Evolutionary conservation across 1,140 invertebrate genomes (phyloP).

Genomic region (Dufourea novaeangliae): DNA sequence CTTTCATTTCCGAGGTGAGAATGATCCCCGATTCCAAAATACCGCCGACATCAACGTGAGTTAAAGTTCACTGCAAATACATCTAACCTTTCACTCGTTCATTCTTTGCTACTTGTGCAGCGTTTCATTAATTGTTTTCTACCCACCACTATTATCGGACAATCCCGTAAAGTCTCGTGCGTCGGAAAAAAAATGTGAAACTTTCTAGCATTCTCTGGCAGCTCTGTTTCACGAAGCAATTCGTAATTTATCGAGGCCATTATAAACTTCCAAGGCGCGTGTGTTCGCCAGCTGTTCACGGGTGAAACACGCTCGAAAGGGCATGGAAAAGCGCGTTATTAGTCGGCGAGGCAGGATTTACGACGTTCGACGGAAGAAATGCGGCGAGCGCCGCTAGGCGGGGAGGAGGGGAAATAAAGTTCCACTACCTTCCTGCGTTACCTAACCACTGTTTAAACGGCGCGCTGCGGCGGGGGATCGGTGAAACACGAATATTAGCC

Average conservation of each 20-base stretch:
- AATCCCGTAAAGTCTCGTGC: too few species aligned
- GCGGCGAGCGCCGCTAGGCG: background rate
- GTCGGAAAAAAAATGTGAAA: background rate
- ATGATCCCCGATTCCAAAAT: background rate
- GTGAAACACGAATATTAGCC: constrained; percentile 41
- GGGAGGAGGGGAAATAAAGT: background rate
- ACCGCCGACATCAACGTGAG: background rate
- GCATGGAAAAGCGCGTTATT: constrained; percentile 15
- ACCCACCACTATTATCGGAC: too few species aligned
- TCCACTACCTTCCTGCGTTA: background rate
- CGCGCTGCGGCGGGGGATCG: background rate
- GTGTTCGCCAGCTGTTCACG: background rate
- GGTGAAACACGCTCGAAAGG: constrained; percentile 4
- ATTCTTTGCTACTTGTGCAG: too few species aligned
- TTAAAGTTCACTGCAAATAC: too few species aligned
- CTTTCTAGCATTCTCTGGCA: background rate
- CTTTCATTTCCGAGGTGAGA: constrained; percentile 51
- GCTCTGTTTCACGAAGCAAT: background rate
- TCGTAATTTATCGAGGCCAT: background rate
- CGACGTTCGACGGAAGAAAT: constrained; percentile 7
- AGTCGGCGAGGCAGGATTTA: constrained; percentile 27
- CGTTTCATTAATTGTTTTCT: too few species aligned
- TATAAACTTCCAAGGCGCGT: background rate
- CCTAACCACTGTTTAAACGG: background rate
- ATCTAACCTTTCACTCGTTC: too few species aligned